Conservation (phyloP, 2,113 vertebrate species). For the Sorex araneus region DNA sequence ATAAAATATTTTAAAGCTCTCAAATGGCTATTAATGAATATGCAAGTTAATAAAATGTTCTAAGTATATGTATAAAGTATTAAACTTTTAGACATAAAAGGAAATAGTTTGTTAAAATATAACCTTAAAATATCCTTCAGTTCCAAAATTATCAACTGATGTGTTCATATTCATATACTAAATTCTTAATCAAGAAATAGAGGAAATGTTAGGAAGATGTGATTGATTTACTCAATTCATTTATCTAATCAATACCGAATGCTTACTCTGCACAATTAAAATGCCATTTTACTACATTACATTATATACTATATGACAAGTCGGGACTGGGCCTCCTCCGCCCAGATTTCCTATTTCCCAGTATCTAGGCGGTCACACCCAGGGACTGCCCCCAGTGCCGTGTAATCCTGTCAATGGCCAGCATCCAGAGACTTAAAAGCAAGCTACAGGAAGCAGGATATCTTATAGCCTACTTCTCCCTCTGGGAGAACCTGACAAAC, state of each 20-base stretch:
- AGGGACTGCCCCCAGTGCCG: no score
- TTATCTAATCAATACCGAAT: conserved; percentile 32
- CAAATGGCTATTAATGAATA: conserved; percentile 16
- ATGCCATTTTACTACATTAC: background rate
- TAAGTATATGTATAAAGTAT: background rate
- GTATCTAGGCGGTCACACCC: no score
- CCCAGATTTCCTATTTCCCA: no score
- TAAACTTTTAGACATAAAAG: background rate
- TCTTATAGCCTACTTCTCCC: no score
- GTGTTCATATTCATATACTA: background rate
- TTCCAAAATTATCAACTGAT: background rate
- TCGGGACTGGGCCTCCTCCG: no score
- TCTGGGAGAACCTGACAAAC: no score
- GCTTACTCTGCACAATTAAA: conserved; percentile 28
- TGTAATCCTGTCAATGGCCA: no score
- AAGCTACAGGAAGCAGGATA: no score
- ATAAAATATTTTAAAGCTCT: conserved; percentile 2
- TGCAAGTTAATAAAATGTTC: conserved; percentile 39
- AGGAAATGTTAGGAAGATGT: conserved; percentile 27
- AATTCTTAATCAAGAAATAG: conserved; percentile 44
- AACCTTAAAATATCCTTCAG: background rate
- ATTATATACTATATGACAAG: background rate
- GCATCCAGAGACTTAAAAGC: no score
- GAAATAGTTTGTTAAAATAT: background rate
- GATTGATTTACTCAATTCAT: background rate